These are phyloP conservation scores for Cinara cedri DNA, from an alignment of 2,888 invertebrate species.

Conservation along the genomic window DNA sequence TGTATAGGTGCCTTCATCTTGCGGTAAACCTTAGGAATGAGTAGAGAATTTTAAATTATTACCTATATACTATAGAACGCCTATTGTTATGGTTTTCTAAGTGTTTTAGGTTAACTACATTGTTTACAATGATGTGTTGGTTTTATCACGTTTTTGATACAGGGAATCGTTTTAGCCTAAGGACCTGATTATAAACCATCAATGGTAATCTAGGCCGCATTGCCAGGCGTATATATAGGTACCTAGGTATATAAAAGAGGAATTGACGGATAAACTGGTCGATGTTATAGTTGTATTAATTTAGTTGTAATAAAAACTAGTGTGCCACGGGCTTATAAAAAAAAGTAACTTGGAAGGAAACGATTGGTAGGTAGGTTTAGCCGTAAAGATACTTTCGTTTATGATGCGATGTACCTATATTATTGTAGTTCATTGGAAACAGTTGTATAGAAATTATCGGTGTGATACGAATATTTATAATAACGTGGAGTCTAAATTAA, in stretches of 20 bases:
- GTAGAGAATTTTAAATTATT: constrained; percentile 14
- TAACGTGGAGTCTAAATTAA: neutral
- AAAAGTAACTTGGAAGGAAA: neutral
- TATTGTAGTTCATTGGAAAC: neutral
- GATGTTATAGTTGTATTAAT: neutral
- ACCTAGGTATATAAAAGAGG: constrained; percentile 8
- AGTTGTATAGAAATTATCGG: too few relatives aligned
- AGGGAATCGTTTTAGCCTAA: neutral
- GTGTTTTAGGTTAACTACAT: constrained; percentile 32
- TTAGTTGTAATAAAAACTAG: constrained; percentile 36
- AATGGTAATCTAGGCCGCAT: constrained; percentile 45
- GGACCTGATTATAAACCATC: constrained; percentile 4
- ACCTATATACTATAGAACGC: neutral
- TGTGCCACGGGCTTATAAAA: constrained; percentile 21
- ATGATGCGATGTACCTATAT: neutral
- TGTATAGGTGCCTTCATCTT: neutral
- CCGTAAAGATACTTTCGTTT: constrained; percentile 25
- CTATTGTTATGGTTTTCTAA: constrained; percentile 23
- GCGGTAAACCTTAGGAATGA: neutral
- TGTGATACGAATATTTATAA: too few relatives aligned
- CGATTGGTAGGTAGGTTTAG: neutral
- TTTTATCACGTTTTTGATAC: neutral
- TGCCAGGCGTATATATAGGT: too few relatives aligned
- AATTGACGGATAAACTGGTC: constrained; percentile 43
- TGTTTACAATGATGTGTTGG: constrained; percentile 11